Evolutionary conservation across 2,113 vertebrate genomes (phyloP).

Genomic region (Chionis minor): DNA sequence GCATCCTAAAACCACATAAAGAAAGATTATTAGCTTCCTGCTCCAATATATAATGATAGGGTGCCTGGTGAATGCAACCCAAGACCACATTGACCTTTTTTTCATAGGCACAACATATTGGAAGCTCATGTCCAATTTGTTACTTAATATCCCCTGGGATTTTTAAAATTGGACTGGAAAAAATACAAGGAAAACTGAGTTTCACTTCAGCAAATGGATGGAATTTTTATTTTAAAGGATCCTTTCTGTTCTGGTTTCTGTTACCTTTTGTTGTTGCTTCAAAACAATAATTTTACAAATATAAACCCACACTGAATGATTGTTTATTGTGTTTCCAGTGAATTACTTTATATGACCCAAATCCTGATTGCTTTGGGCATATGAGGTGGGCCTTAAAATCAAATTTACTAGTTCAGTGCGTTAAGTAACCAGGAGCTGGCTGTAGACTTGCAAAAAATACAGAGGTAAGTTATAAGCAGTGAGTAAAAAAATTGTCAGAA

Average conservation of each 20-base stretch:
- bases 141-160: not conserved
- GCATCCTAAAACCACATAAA: constrained; percentile 50
- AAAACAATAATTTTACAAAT: not conserved
- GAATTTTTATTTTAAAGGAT: not conserved
- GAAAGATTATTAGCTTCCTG: constrained; percentile 51
- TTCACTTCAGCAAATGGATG: not conserved
- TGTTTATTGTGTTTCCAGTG: not conserved
- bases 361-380: not conserved
- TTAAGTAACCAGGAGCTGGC: not conserved
- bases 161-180: constrained; percentile 25
- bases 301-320: not conserved
- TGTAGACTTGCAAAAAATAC: not conserved
- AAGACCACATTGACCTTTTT: constrained; percentile 39
- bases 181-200: not conserved
- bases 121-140: constrained; percentile 46
- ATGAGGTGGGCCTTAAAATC: not conserved
- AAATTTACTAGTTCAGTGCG: not conserved
- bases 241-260: not conserved
- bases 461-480: not conserved
- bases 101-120: not conserved
- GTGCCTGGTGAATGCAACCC: constrained; percentile 23
- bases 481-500: not conserved
- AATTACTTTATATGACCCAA: not conserved
- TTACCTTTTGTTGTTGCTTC: not conserved
- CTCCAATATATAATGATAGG: not conserved